A percentile compares a stretch with the other conserved stretches of the same genome.
Conservation (phyloP, 2,113 vertebrate genomes). For the Pseudopipra pipra region DNA sequence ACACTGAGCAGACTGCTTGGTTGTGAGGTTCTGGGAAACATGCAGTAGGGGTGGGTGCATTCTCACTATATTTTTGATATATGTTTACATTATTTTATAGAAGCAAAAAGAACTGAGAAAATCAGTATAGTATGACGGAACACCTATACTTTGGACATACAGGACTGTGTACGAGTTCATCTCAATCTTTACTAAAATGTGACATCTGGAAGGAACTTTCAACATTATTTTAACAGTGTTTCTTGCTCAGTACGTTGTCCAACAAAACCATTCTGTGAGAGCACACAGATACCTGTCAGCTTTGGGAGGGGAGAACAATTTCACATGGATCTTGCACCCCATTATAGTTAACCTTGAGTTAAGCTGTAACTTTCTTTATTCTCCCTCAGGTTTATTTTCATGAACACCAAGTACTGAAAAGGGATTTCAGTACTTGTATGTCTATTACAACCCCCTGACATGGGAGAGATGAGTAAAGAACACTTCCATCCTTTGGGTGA, state of each 20-base stretch:
- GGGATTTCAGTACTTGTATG: accelerated
- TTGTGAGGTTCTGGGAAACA: neutral
- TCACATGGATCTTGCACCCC: too few species aligned
- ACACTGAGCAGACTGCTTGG: neutral
- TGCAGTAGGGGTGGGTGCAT: neutral
- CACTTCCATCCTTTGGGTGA: neutral
- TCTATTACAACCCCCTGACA: neutral
- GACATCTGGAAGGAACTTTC: neutral
- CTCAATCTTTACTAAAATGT: neutral
- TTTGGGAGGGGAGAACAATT: neutral
- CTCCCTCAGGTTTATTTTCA: neutral
- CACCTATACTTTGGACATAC: neutral
- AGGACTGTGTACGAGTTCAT: neutral
- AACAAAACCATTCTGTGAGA: neutral
- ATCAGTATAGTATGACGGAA: neutral
- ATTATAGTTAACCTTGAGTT: neutral
- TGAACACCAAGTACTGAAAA: neutral
- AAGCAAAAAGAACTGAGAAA: neutral
- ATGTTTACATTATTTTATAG: neutral
- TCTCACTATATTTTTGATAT: neutral
- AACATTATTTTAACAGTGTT: neutral
- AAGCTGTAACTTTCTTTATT: neutral
- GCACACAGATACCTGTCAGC: neutral
- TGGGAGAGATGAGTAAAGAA: neutral
- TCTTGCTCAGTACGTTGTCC: neutral